phyloP scores from a whole-genome alignment of 2,113 vertebrate genomes.

The Bufo bufo region DNA sequence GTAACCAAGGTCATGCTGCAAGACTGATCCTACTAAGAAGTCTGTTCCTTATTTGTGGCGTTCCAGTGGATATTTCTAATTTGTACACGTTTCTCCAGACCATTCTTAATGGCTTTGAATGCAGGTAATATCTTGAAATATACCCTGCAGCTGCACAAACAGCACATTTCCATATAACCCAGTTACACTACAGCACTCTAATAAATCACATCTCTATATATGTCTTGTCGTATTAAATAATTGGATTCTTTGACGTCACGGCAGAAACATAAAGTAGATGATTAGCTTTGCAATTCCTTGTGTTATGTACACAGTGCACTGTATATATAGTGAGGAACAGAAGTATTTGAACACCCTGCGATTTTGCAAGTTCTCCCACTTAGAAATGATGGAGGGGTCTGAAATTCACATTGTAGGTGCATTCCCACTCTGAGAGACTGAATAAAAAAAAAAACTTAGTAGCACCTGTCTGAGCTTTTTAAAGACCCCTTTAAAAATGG shows the following conservation, averaged over 20 bases:
- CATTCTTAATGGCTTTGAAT: not conserved
- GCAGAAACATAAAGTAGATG: slow-evolving; percentile 23
- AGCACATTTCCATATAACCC: slow-evolving; percentile 33
- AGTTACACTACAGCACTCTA: not conserved
- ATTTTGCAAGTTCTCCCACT: no score
- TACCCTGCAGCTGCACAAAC: slow-evolving; percentile 29
- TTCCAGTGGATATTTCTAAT: not conserved
- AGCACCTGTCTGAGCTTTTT: no score
- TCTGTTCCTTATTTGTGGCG: not conserved
- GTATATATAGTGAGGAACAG: not conserved
- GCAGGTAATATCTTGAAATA: slow-evolving; percentile 5
- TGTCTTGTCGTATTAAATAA: not conserved
- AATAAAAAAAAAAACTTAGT: no score
- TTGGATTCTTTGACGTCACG: slow-evolving; percentile 17
- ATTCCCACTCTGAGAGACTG: no score
- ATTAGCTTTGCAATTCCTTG: not conserved
- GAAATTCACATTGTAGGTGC: no score
- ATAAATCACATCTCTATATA: not conserved
- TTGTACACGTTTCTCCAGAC: not conserved
- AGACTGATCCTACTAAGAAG: not conserved
- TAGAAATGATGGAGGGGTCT: no score
- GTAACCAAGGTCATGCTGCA: not conserved
- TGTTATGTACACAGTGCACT: not conserved
- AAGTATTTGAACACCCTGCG: no score
- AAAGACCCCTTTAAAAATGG: no score